Conservation (phyloP, 2,888 invertebrate species). For the Cataglyphis livida region DNA sequence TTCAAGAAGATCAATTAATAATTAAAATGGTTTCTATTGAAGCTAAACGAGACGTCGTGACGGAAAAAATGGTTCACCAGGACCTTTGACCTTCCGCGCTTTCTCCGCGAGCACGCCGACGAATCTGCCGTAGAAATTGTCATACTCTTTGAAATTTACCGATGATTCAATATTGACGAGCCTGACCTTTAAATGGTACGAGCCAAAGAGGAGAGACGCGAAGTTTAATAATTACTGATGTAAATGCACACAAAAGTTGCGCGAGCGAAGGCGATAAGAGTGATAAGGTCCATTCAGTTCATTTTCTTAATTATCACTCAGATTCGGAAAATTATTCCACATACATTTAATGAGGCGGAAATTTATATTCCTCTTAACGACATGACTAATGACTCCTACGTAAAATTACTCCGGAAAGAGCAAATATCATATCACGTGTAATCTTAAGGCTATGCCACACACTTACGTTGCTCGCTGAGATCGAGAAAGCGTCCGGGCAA, state of each 20-base stretch:
- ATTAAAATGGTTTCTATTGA: neutral
- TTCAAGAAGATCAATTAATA: neutral
- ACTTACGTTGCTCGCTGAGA: neutral
- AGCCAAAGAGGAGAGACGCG: conserved; percentile 6
- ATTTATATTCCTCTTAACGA: conserved; percentile 24
- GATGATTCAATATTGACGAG: conserved; percentile 43
- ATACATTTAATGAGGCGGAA: conserved; percentile 26
- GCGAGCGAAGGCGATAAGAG: conserved; percentile 10
- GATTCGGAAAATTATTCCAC: conserved; percentile 36
- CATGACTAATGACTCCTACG: conserved; percentile 39
- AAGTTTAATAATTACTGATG: conserved; percentile 39
- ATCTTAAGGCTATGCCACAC: conserved; percentile 8
- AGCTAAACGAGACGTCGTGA: conserved; percentile 58
- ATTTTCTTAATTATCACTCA: conserved; percentile 31
- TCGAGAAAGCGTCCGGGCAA: neutral
- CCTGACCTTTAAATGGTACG: conserved; percentile 50
- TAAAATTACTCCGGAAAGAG: conserved; percentile 20
- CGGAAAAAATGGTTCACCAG: conserved; percentile 77
- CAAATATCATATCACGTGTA: conserved; percentile 41
- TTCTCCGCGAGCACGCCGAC: conserved; percentile 76
- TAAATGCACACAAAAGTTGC: neutral
- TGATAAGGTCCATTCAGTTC: conserved; percentile 9
- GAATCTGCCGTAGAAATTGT: conserved; percentile 52
- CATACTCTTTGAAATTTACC: conserved; percentile 59
- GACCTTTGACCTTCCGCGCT: conserved; percentile 81